These are phyloP conservation scores for Nysson spinosus DNA, from an alignment of 2,888 invertebrate genomes.

Conservation along the genomic window DNA sequence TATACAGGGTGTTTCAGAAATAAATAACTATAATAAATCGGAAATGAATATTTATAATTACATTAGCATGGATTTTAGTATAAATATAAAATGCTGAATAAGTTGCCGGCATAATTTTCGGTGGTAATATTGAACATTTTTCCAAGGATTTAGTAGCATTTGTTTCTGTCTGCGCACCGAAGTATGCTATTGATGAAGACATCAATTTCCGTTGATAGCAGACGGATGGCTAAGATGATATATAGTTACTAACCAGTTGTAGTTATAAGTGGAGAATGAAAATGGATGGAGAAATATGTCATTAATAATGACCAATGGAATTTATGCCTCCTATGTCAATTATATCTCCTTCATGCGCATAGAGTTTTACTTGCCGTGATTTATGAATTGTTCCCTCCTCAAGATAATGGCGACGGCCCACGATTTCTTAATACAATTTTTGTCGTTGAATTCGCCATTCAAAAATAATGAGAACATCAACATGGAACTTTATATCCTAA, in stretches of 20 bases:
- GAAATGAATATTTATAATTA: no score
- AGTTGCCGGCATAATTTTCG: no score
- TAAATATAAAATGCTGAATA: no score
- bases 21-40: no score
- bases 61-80: no score
- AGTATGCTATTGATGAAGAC: slow-evolving; percentile 43
- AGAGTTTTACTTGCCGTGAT: slow-evolving; percentile 40
- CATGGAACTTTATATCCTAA: no score
- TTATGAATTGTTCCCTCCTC: slow-evolving; percentile 36
- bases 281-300: slow-evolving; percentile 50
- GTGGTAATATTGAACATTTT: no score
- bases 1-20: no score
- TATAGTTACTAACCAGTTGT: slow-evolving; percentile 51
- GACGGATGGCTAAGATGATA: slow-evolving; percentile 51
- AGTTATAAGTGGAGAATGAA: slow-evolving; percentile 45
- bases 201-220: slow-evolving; percentile 32
- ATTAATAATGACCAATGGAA: slow-evolving; percentile 48
- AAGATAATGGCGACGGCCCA: slow-evolving; percentile 19
- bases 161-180: slow-evolving; percentile 28
- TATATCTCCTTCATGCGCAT: slow-evolving; percentile 47
- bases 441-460: no score
- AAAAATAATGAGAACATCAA: no score
- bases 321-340: slow-evolving; percentile 49
- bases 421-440: slow-evolving; percentile 31
- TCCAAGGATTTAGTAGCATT: no score